Evolutionary conservation across 2,113 vertebrate species (phyloP), one percentile per base, ranked within the genome.

Genomic region (Colius striatus): DNA sequence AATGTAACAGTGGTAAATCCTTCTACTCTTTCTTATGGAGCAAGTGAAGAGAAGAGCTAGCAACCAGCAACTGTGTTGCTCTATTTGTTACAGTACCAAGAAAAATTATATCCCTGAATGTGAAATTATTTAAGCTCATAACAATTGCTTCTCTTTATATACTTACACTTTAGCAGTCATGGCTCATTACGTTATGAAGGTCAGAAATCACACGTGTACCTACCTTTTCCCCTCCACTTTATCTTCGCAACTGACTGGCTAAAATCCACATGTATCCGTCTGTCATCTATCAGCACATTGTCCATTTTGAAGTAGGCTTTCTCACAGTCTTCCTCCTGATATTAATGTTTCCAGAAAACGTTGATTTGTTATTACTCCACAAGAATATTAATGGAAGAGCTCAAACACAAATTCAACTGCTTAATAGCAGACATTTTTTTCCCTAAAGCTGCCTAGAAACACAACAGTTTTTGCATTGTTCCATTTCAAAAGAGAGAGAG

Each of bases 221-320:
- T 90, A 99, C 99, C 99, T 99, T 99, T 99, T 77, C 99, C 99
- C 97, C 99, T 99, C 99, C 99, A 99, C 87, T 98, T 99, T 84
- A 99, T 98, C 97, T 99, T 99, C 53, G 99, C 97, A 36, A 99
- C 99, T 23, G 99, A 99, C 97, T 99, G 99, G 96, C 99, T 99
- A 94, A 99, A 99, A 97, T 99, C 99, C 73, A 99, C 99, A 2
- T 99, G 99, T 87, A 99, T 99, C 57, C 99, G 97, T 23, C 99
- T 98, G 94, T 99, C 99, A 70, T 99, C 99, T 75, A 99, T 99
- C 79, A 99, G 98, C 29, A 99, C 99, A 2, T 99, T 99, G 97
- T 99, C 99, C 99, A 99, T 99, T 96, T 99, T 99, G 94, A 99
- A 99, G 95, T 98, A 99, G 5, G 99, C 99, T 97, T 99, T 99